phyloP scores from a whole-genome alignment of 2,888 invertebrate species.

The Octonoba sinensis region DNA sequence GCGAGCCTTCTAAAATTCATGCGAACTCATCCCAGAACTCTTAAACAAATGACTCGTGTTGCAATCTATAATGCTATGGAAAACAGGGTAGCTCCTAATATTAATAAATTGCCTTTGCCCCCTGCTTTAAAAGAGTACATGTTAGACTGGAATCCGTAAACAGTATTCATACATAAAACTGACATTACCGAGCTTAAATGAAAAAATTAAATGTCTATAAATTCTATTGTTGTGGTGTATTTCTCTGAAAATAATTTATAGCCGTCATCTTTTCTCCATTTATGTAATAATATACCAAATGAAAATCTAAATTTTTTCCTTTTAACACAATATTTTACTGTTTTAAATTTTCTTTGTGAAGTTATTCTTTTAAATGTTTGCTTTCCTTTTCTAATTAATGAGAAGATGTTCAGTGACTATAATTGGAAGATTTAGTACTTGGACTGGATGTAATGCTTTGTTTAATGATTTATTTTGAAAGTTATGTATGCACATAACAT shows the following conservation, averaged over 20 bases:
- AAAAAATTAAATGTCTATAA: background rate
- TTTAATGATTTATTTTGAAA: no score
- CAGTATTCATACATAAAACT: background rate
- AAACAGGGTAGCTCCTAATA: slow-evolving; percentile 77
- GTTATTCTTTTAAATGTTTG: no score
- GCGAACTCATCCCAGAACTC: slow-evolving; percentile 78
- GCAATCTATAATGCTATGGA: slow-evolving; percentile 79
- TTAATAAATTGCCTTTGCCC: slow-evolving; percentile 80
- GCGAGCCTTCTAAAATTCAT: slow-evolving; percentile 77
- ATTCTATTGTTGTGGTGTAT: background rate
- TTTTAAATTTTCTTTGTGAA: no score
- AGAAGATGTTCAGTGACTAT: no score
- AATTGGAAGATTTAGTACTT: no score
- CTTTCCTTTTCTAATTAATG: no score
- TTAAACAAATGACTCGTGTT: slow-evolving; percentile 81
- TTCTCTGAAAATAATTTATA: background rate
- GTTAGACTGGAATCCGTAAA: slow-evolving; percentile 76
- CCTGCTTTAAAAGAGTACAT: slow-evolving; percentile 79
- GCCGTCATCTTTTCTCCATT: no score
- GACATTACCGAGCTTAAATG: background rate
- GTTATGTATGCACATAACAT: no score
- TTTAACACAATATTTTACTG: no score
- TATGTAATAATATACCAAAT: no score
- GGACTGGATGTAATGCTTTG: no score
- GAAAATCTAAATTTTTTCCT: no score